Base-by-base conservation (phyloP, 2,797 vertebrate species). In the Tenualosa ilisha region DNA sequence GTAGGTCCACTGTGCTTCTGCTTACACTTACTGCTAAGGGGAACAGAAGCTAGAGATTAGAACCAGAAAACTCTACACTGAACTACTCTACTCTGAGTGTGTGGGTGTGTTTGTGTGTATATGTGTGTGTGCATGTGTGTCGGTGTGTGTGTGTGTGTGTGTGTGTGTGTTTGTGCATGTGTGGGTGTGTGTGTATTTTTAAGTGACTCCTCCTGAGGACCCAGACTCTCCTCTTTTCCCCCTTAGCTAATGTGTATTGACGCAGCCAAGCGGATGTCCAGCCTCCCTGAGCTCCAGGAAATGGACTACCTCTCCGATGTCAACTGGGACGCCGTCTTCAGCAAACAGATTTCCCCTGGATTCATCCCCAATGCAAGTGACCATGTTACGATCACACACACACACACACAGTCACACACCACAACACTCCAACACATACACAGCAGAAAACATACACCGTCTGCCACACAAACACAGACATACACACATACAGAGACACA, bases 281-380 rank as follows among this genome's bases (percentile, higher is more conserved):
- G 96, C 90, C 94, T 99, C 82, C 94, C 94, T 0, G 96, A 98
- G 87, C 91, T 99, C 65, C 97, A 98, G 91, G 95, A 94, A 86
- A 93, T 96, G 83, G 95, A 97, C 0, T 97, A 95, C 72, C 94
- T 99, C 93, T 96, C 95, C 43, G 95, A 97, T 12, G 94, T 97
- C 89, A 97, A 97, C 92, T 99, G 98, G 98, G 96, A 98, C 13
- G 95, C 96, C 1, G 97, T 98, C 86, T 93, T 98, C 65, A 95
- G 95, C 93, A 99, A 99, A 91, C 96, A 95, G 90, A 92, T 97
- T 81, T 87, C 93, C 63, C 97, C 98, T 2, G 96, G 96, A 83
- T 99, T 99, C 92, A 94, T 97, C 90, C 98, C 98, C 87, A 97
- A 95, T 6, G 98, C 98, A 92, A 97, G 97, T 91, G 81, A 72